Conservation (phyloP, 1,140 invertebrate species). For the Solenopsis fugax region DNA sequence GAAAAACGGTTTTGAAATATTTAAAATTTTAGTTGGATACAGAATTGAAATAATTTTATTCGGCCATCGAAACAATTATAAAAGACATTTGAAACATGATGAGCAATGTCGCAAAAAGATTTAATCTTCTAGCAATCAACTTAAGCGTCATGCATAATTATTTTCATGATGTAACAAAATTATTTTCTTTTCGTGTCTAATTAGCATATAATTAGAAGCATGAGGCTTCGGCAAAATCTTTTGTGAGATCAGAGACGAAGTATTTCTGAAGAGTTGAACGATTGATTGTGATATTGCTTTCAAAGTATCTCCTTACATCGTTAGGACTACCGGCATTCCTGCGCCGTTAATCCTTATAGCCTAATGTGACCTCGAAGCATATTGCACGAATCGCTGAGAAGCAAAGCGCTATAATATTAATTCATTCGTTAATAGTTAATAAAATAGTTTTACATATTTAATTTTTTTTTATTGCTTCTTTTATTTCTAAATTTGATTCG, state of each 20-base stretch:
- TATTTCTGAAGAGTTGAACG: slow-evolving; percentile 45
- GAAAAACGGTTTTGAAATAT: no score
- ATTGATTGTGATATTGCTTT: slow-evolving; percentile 62
- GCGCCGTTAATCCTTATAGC: slow-evolving; percentile 10
- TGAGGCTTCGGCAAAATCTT: slow-evolving; percentile 26
- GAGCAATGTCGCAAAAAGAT: no score
- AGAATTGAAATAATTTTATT: no score
- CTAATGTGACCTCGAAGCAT: slow-evolving; percentile 11
- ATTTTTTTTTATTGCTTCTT: neutral
- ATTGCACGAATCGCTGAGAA: slow-evolving; percentile 15
- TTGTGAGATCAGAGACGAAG: neutral
- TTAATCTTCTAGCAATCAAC: no score
- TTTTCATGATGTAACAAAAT: no score
- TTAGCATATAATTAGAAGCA: neutral
- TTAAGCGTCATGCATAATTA: no score
- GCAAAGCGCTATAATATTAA: neutral
- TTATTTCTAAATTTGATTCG: neutral
- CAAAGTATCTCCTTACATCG: slow-evolving; percentile 59
- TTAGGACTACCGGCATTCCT: neutral
- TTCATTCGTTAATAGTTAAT: neutral
- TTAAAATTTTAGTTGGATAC: no score
- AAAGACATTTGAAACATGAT: no score
- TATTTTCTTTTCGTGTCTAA: neutral
- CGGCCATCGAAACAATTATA: no score
- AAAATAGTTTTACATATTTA: neutral